Evolutionary conservation across 2,797 vertebrate species (phyloP), one percentile per base, ranked within the genome.

Genomic region (Crocidura indochinensis): DNA sequence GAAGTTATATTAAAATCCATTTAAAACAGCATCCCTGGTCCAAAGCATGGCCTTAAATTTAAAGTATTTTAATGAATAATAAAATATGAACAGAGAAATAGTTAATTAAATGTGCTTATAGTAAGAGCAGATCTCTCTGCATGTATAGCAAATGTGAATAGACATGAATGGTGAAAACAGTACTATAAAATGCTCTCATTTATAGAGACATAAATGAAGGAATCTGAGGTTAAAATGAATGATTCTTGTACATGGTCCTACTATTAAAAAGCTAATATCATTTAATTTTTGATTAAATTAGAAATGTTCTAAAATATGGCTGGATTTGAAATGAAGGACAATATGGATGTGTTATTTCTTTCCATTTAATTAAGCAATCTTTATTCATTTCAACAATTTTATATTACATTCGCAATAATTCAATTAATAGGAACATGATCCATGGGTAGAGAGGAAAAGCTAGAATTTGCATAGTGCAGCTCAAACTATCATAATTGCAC

Each of bases 201-300:
- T 46, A 12, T 44, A 26, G 26, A 26, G 26, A 62, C 44, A 60
- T 11, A 69, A 64, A 71, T 84, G 80, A 87, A 77, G 73, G 56
- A 79, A n/a, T 72, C 53, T 87, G 9, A 27, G 11, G 14, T 64
- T 87, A 65, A 79, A 93, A 79, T 88, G 60, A 94, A 88, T 86
- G 49, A 38, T 14, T 88, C 56, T 67, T 90, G 8, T 29, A 46
- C 20, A 47, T 65, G 38, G 15, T 73, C 4, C 26, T 81, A 87
- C 68, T 31, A 51, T 38, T 84, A 77, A 67, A 26, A 78, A 87
- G 53, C 78, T 88, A 77, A 29, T 71, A 74, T 90, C 27, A 78
- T 27, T 72, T 51, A 90, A 53, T 65, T 74, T 84, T 24, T 91
- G 19, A 78, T 72, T 88, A 90, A 92, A 72, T 84, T 91, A 71